phyloP scores from a whole-genome alignment of 2,113 vertebrate species.

The Boleophthalmus pectinirostris region DNA sequence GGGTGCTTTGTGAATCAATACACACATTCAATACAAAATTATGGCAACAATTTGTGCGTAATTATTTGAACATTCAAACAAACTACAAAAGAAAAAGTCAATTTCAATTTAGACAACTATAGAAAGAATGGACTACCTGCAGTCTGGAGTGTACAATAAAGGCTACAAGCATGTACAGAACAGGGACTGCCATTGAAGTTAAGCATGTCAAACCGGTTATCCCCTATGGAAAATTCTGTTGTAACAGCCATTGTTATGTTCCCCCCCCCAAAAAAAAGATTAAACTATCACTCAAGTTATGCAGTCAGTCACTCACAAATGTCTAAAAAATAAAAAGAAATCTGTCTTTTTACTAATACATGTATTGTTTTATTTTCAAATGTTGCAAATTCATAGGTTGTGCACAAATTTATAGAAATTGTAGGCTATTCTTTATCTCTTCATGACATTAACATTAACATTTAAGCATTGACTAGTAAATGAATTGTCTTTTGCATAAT shows the following conservation, averaged over 20 bases:
- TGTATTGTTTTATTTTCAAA: too few relatives aligned
- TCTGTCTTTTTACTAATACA: too few relatives aligned
- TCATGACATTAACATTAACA: neutral
- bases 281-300: neutral
- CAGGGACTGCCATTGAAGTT: neutral
- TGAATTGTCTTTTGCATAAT: neutral
- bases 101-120: neutral
- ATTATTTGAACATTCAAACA: conserved; percentile 2
- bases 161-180: neutral
- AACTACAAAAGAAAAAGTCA: neutral
- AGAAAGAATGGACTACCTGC: neutral
- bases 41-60: neutral
- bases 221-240: neutral
- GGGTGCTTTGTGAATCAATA: neutral
- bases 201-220: neutral
- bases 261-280: neutral
- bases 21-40: neutral
- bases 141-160: neutral
- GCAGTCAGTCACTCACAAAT: too few relatives aligned
- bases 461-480: neutral
- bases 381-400: too few relatives aligned
- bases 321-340: too few relatives aligned
- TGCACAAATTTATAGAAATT: too few relatives aligned
- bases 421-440: too few relatives aligned
- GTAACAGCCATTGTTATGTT: neutral